Conservation (phyloP, 2,888 invertebrate genomes). For the Argyresthia goedartella region DNA sequence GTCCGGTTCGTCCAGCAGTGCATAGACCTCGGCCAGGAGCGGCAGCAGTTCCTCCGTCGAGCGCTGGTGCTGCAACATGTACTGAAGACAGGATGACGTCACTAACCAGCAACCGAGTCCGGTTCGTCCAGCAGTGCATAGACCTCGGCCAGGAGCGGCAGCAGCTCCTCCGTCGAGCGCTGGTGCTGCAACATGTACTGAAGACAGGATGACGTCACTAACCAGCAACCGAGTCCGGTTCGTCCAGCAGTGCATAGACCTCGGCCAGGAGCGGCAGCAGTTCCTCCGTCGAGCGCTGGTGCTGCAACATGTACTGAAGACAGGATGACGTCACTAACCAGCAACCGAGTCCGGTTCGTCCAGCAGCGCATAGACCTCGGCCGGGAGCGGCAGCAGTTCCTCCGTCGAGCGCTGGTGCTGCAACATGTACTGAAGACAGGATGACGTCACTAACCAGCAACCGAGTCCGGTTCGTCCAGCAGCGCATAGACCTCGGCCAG, state of each 20-base stretch:
- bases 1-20: conserved; percentile 90
- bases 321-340: conserved; percentile 78
- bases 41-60: conserved; percentile 73
- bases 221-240: conserved; percentile 91
- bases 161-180: conserved; percentile 68
- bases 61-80: conserved; percentile 58
- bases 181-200: too few species aligned
- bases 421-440: conserved; percentile 71
- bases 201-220: conserved; percentile 75
- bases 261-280: conserved; percentile 77
- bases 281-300: conserved; percentile 65
- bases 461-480: conserved; percentile 91
- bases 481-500: conserved; percentile 87
- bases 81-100: conserved; percentile 79
- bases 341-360: conserved; percentile 93
- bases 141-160: conserved; percentile 80
- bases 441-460: conserved; percentile 83
- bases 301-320: too few species aligned
- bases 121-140: conserved; percentile 91
- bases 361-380: conserved; percentile 87
- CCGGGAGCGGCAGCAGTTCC: conserved; percentile 74
- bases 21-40: conserved; percentile 84
- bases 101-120: conserved; percentile 85
- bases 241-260: conserved; percentile 89
- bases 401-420: conserved; percentile 65